Evolutionary conservation across 2,888 invertebrate genomes (phyloP).

Genomic region (Sminthurides aquaticus): DNA sequence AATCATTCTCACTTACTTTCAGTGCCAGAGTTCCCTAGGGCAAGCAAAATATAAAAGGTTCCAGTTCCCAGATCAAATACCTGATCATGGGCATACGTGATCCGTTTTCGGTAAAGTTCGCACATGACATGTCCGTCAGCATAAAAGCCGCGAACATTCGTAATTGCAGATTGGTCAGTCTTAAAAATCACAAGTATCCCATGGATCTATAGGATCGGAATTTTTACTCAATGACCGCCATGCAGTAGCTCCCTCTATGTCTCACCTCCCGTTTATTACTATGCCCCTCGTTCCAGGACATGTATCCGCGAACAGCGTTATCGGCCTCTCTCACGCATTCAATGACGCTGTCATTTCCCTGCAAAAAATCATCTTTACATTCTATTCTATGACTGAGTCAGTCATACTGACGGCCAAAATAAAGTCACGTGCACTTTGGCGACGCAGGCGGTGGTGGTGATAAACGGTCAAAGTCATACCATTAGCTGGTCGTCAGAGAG

Average conservation of each 20-base stretch:
- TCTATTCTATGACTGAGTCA: neutral
- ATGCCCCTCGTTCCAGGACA: slow-evolving; percentile 26
- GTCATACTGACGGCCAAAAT: too few relatives aligned
- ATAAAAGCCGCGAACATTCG: too few relatives aligned
- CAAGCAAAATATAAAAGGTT: neutral
- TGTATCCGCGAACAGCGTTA: slow-evolving; percentile 23
- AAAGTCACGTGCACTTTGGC: too few relatives aligned
- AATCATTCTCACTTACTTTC: too few relatives aligned
- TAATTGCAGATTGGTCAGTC: too few relatives aligned
- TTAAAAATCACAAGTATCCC: too few relatives aligned
- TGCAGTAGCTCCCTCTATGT: too few relatives aligned
- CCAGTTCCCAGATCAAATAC: neutral
- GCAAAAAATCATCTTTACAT: neutral
- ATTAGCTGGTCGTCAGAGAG: slow-evolving; percentile 25
- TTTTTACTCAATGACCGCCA: too few relatives aligned
- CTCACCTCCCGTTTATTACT: slow-evolving; percentile 11
- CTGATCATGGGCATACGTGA: neutral
- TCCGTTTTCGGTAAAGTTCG: neutral
- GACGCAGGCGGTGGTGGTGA: too few relatives aligned
- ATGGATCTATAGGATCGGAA: too few relatives aligned
- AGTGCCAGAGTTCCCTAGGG: neutral
- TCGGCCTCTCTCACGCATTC: slow-evolving; percentile 28
- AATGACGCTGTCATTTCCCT: slow-evolving; percentile 32
- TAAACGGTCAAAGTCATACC: too few relatives aligned
- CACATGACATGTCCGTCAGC: neutral